phyloP scores from a whole-genome alignment of 2,113 vertebrate genomes.

The Dissostichus mawsoni region DNA sequence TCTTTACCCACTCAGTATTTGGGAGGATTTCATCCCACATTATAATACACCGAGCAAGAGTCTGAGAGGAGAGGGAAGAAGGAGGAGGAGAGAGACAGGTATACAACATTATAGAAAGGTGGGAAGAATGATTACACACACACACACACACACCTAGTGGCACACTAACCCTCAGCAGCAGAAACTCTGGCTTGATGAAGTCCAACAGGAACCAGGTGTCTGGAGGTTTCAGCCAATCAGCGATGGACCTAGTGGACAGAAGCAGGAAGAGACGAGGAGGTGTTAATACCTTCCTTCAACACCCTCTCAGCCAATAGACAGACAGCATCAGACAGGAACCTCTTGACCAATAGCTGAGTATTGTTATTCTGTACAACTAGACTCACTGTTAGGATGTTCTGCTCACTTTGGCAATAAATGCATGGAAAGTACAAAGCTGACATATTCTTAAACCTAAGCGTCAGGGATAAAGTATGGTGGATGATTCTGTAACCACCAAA shows the following conservation, averaged over 20 bases:
- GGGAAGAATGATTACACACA: slow-evolving; percentile 10
- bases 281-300: slow-evolving; percentile 61
- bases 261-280: slow-evolving; percentile 54
- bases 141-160: not conserved
- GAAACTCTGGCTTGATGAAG: slow-evolving; percentile 98
- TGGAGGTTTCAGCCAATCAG: slow-evolving; percentile 97
- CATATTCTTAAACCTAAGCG: not conserved
- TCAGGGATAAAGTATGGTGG: not conserved
- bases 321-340: slow-evolving; percentile 33
- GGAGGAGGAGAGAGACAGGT: not conserved
- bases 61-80: slow-evolving; percentile 79
- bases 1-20: slow-evolving; percentile 94
- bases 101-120: slow-evolving; percentile 16
- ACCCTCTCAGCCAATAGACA: slow-evolving; percentile 39
- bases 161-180: slow-evolving; percentile 91
- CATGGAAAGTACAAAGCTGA: not conserved
- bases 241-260: slow-evolving; percentile 89
- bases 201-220: slow-evolving; percentile 98
- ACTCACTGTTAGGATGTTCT: slow-evolving; percentile 50
- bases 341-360: slow-evolving; percentile 59
- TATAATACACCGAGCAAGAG: slow-evolving; percentile 95
- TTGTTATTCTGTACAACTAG: slow-evolving; percentile 12
- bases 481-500: not conserved
- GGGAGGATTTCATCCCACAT: slow-evolving; percentile 98
- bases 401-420: not conserved